A percentile compares a stretch with the other conserved stretches of the same genome.
Conservation (phyloP, 2,888 invertebrate genomes). For the Zele albiditarsus region DNA sequence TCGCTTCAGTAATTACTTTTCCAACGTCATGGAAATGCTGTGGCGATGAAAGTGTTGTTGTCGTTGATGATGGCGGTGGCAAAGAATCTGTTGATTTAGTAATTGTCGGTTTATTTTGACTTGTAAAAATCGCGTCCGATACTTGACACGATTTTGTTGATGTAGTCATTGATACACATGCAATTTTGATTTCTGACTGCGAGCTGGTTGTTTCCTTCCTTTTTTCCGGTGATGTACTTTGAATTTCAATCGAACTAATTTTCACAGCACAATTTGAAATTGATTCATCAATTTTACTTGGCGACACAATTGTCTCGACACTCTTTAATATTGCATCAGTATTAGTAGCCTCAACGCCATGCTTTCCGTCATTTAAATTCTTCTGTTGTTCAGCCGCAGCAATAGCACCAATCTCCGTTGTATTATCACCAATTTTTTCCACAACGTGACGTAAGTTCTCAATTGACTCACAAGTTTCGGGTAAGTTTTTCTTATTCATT, state of each 20-base stretch:
- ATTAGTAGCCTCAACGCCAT: conserved; percentile 13
- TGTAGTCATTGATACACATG: neutral
- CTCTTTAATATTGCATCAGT: conserved; percentile 7
- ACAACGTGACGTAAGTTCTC: conserved; percentile 63
- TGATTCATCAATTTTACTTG: neutral
- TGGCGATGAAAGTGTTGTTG: neutral
- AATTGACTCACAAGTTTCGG: conserved; percentile 65
- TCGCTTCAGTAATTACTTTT: conserved; percentile 50
- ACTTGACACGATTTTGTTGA: conserved; percentile 9
- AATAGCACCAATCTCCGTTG: neutral
- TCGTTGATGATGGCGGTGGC: neutral
- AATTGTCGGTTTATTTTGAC: neutral
- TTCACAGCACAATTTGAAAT: neutral
- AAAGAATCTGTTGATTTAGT: neutral
- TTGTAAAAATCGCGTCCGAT: neutral
- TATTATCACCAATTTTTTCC: conserved; percentile 61
- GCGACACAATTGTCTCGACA: neutral
- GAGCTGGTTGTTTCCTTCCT: neutral
- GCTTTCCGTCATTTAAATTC: conserved; percentile 32
- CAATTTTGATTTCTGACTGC: neutral
- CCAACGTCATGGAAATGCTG: conserved; percentile 50
- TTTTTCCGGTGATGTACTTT: neutral
- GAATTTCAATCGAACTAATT: neutral
- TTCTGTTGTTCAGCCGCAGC: conserved; percentile 33
- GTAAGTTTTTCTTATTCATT: conserved; percentile 39